Conservation (phyloP, 2,113 vertebrate species). For the Pipra filicauda region DNA sequence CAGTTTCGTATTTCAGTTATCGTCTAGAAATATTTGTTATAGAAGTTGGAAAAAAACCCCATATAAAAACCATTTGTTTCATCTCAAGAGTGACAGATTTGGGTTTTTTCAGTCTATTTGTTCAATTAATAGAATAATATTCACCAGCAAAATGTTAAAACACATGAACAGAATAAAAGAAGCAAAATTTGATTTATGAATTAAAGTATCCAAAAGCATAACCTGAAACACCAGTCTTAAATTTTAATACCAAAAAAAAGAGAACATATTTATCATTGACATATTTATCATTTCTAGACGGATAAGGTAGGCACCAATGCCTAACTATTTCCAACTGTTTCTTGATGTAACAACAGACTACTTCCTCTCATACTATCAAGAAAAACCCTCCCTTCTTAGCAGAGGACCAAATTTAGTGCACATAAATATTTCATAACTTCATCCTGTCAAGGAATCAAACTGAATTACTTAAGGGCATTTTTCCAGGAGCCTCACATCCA, state of each 20-base stretch:
- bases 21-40: neutral
- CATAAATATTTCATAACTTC: conserved; percentile 60
- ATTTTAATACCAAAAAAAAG: neutral
- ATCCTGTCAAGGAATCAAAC: conserved; percentile 54
- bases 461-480: conserved; percentile 38
- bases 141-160: neutral
- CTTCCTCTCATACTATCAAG: neutral
- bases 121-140: neutral
- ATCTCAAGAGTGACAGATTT: neutral
- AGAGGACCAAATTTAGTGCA: conserved; percentile 9
- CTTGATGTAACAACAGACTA: neutral
- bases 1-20: neutral
- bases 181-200: neutral
- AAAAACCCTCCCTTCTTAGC: neutral
- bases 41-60: neutral
- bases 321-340: neutral
- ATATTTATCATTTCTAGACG: neutral
- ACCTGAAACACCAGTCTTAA: neutral
- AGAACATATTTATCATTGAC: neutral
- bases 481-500: conserved; percentile 30
- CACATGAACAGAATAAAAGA: neutral
- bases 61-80: neutral
- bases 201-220: neutral
- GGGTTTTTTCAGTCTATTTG: neutral
- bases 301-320: neutral